Conservation (phyloP, 2,888 invertebrate genomes). For the Coelinius sp. region DNA sequence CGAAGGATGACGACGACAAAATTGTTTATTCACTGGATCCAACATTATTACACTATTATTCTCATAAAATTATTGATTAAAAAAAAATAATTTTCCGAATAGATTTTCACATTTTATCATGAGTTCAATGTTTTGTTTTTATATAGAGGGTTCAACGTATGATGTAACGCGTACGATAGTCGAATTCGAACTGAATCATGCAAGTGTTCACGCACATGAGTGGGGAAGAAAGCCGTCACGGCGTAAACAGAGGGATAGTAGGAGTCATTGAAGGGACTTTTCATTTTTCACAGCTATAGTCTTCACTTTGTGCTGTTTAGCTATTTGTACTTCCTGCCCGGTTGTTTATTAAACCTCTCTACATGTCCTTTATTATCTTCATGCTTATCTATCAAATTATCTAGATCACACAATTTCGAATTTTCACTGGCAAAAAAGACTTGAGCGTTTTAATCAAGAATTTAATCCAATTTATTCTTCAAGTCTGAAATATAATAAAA, state of each 20-base stretch:
- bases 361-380: not conserved
- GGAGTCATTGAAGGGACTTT: slow-evolving; percentile 44
- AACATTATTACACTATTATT: slow-evolving; percentile 8
- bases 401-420: not conserved
- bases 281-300: slow-evolving; percentile 4
- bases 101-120: not conserved
- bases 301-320: slow-evolving; percentile 16
- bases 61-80: not conserved
- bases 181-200: slow-evolving; percentile 43
- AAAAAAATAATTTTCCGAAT: not conserved
- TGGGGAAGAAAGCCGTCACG: slow-evolving; percentile 26
- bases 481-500: too few relatives aligned
- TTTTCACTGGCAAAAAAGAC: not conserved
- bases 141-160: not conserved
- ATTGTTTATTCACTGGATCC: slow-evolving; percentile 7
- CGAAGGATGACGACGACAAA: not conserved
- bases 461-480: too few relatives aligned
- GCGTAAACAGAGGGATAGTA: slow-evolving; percentile 30
- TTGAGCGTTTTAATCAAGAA: too few relatives aligned
- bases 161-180: slow-evolving; percentile 37
- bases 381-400: not conserved
- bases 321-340: not conserved
- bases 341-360: not conserved
- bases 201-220: not conserved
- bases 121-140: not conserved